Conservation (phyloP, 2,797 vertebrate genomes). For the Pelobates cultripes region DNA sequence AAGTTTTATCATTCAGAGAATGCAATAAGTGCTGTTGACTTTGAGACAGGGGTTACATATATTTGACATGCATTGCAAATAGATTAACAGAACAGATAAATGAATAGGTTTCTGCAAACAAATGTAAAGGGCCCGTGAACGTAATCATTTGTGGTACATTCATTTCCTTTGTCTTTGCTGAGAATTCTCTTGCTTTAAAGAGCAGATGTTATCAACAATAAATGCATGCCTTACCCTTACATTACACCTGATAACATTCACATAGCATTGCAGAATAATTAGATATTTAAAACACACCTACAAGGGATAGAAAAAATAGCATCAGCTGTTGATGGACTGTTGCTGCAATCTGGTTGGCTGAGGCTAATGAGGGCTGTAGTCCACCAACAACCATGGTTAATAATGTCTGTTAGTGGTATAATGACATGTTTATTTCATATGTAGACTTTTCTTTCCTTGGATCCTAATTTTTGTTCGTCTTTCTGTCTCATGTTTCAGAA, state of each 20-base stretch:
- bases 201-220: neutral
- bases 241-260: too few relatives aligned
- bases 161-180: neutral
- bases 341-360: too few relatives aligned
- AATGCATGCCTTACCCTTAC: neutral
- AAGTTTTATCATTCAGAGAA: too few relatives aligned
- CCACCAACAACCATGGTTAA: too few relatives aligned
- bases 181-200: neutral
- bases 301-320: too few relatives aligned
- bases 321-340: too few relatives aligned
- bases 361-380: too few relatives aligned
- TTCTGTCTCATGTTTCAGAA: slow-evolving; percentile 66
- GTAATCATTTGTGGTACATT: neutral
- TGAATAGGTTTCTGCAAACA: neutral
- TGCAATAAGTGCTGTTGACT: neutral
- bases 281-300: too few relatives aligned
- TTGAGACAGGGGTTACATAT: neutral
- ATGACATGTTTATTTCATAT: neutral
- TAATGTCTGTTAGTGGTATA: neutral
- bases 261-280: too few relatives aligned
- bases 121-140: neutral
- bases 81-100: neutral
- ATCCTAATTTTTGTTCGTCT: slow-evolving; percentile 10
- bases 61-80: neutral
- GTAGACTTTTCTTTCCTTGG: neutral